A percentile compares a stretch with the other conserved stretches of the same genome.
Conservation (phyloP, 2,113 vertebrate genomes). For the Ochotona princeps region DNA sequence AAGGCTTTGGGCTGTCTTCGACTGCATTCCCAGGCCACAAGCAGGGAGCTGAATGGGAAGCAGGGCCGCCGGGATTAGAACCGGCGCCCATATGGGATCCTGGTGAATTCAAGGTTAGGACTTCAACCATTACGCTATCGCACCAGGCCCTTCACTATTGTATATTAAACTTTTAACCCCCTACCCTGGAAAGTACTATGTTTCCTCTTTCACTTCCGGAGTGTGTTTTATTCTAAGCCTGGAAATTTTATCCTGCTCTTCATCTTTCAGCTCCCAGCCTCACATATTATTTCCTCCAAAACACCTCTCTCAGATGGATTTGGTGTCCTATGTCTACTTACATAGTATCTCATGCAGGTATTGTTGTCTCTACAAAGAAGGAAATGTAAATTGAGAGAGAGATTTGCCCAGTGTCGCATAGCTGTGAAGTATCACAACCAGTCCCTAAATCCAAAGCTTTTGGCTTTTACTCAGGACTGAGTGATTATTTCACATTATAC, state of each 20-base stretch:
- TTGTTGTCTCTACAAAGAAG: not conserved
- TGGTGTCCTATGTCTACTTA: not conserved
- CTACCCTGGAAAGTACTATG: not conserved
- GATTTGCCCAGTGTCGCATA: not conserved
- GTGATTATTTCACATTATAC: not conserved
- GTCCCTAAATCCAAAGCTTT: not conserved
- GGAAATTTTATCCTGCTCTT: not conserved
- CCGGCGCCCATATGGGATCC: too few relatives aligned
- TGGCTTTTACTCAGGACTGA: not conserved
- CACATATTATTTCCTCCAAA: not conserved
- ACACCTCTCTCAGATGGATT: not conserved
- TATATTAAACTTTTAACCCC: not conserved
- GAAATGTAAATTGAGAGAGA: not conserved
- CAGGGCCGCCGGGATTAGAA: too few relatives aligned
- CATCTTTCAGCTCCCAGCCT: not conserved
- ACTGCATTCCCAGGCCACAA: too few relatives aligned
- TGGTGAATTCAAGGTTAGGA: too few relatives aligned
- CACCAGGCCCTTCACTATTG: too few relatives aligned
- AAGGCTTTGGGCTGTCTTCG: too few relatives aligned
- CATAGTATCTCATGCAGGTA: not conserved
- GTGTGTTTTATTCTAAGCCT: not conserved
- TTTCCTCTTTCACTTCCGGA: not conserved
- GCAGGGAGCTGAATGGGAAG: too few relatives aligned
- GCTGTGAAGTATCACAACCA: not conserved
- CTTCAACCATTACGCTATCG: too few relatives aligned